Base-by-base conservation (phyloP, 2,113 vertebrate genomes). In the Sciurus niger region DNA sequence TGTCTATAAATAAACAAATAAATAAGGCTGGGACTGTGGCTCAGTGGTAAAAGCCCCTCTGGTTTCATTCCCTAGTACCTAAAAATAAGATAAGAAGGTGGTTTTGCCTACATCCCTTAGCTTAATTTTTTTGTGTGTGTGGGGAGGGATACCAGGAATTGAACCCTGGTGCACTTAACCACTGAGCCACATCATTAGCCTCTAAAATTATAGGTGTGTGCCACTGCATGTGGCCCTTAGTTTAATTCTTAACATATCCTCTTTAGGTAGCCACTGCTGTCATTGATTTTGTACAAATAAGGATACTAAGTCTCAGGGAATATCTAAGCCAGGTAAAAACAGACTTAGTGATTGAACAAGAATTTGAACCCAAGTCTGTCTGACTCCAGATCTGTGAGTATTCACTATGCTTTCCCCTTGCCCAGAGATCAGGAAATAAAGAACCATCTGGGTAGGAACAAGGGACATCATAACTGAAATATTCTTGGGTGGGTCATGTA, bases 251-350 rank as follows among this genome's bases (percentile, higher is more conserved):
- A n/a, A 60, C 25, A 4, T 80, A 24, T 32, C 48, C 28, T 77
- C 13, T 11, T 37, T 46, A 82, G 60, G 46, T 32, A 63, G 34
- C 68, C 20, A 25, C 30, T 30, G 0, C 78, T 89, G 18, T 55
- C 89, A 46, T 2, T 93, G 82, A 93, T 48, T 90, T 48, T 53
- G 65, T 77, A 51, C 68, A 88, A 70, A 93, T 74, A 88, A 84
- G n/a, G 73, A 91, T 74, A 67, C 37, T 68, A 8, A 63, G 43
- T 83, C 32, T 96, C 30, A 73, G 58, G 40, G 77, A 88, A 51
- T 77, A 22, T 30, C 46, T 83, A 65, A 40, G 20, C 53, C 63
- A 86, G 72, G 11, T n/a, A 80, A 34, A 84, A 78, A 53, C 46
- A 92, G 82, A 60, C 40, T 94, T 65, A 43, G 8, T 55, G 5